Conservation (phyloP, 2,888 invertebrate species). For the Clivina fossor region DNA sequence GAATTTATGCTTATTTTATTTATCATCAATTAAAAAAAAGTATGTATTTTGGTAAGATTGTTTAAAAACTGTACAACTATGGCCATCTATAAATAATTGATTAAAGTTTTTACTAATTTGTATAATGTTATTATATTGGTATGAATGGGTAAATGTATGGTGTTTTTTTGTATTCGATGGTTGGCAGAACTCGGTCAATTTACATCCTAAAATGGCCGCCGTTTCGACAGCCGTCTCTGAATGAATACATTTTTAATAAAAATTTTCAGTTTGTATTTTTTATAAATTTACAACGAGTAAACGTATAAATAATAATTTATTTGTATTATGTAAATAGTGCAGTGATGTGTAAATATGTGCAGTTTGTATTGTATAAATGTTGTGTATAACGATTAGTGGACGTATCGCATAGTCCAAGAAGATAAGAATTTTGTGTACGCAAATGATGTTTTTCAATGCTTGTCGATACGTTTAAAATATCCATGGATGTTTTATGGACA, state of each 20-base stretch:
- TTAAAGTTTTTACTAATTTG: no score
- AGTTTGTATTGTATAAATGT: slow-evolving; percentile 28
- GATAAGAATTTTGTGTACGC: slow-evolving; percentile 40
- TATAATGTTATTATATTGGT: no score
- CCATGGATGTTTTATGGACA: slow-evolving; percentile 36
- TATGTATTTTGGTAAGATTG: no score
- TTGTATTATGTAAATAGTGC: slow-evolving; percentile 31
- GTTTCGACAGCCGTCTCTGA: slow-evolving; percentile 34
- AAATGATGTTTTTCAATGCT: slow-evolving; percentile 40
- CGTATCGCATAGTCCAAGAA: slow-evolving; percentile 41
- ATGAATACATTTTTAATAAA: slow-evolving; percentile 35
- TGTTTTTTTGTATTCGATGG: no score
- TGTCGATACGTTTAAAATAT: slow-evolving; percentile 34
- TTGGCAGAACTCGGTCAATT: slow-evolving; percentile 27
- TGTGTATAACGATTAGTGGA: slow-evolving; percentile 30
- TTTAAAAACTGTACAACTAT: no score
- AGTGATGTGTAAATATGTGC: slow-evolving; percentile 34
- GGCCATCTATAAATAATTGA: no score
- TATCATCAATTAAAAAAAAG: no score
- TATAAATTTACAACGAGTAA: slow-evolving; percentile 31
- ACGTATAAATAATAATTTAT: slow-evolving; percentile 29
- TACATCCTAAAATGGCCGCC: slow-evolving; percentile 34
- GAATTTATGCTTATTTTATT: no score
- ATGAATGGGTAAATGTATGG: no score
- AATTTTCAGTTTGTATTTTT: slow-evolving; percentile 35